Conservation (phyloP, 2,888 invertebrate genomes). For the Pyrrhopygopsis socrates region DNA sequence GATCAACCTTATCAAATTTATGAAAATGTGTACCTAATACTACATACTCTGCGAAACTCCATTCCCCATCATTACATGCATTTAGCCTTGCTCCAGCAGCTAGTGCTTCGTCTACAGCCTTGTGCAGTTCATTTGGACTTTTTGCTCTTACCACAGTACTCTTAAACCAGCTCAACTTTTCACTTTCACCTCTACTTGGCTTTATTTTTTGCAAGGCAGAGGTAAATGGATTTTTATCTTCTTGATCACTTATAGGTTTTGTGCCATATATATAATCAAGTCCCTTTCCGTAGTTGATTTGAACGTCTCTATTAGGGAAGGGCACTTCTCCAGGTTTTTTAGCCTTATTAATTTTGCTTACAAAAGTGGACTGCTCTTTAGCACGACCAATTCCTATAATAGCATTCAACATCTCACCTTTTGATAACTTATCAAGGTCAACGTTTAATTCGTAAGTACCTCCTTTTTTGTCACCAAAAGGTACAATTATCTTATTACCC, state of each 20-base stretch:
- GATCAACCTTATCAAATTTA: constrained; percentile 37
- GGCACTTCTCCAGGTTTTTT: constrained; percentile 6
- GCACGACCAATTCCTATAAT: too few relatives aligned
- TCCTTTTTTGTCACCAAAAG: too few relatives aligned
- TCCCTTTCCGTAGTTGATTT: constrained; percentile 45
- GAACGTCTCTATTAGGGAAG: constrained; percentile 32
- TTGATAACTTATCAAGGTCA: too few relatives aligned
- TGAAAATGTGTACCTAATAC: constrained; percentile 34
- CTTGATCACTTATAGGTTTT: constrained; percentile 40
- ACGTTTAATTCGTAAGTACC: too few relatives aligned
- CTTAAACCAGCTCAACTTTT: neutral
- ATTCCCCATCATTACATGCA: constrained; percentile 36
- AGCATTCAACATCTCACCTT: too few relatives aligned
- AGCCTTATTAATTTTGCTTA: constrained; percentile 28
- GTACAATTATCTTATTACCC: neutral
- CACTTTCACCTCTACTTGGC: constrained; percentile 31
- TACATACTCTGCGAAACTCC: constrained; percentile 29
- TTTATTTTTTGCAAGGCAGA: constrained; percentile 47
- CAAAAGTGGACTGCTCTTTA: constrained; percentile 14
- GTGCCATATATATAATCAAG: constrained; percentile 42
- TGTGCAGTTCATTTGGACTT: constrained; percentile 10
- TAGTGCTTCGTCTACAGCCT: constrained; percentile 23
- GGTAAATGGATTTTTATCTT: constrained; percentile 38
- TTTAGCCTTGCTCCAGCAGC: constrained; percentile 25
- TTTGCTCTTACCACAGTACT: neutral